phyloP scores from a whole-genome alignment of 2,113 vertebrate species.

The Drymodes brunneopygia region DNA sequence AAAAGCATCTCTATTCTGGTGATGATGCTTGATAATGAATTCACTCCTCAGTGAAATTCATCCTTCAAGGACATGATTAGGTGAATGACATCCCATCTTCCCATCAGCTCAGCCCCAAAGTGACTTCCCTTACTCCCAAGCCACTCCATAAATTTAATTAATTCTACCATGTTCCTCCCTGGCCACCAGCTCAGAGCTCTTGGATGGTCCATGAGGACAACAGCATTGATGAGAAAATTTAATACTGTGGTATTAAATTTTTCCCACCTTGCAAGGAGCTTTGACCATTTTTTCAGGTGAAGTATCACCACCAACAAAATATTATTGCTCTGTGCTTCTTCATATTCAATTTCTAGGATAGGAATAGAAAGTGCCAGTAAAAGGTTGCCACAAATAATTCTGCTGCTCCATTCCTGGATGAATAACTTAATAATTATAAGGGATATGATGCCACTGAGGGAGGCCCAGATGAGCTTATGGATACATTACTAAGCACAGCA shows the following conservation, averaged over 20 bases:
- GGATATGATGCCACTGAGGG: not conserved
- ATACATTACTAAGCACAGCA: not conserved
- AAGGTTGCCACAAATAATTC: not conserved
- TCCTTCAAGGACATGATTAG: not conserved
- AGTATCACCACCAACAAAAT: not conserved
- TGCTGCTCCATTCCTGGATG: not conserved
- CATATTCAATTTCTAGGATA: not conserved
- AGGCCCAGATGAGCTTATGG: not conserved
- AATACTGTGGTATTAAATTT: not conserved
- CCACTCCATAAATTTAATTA: not conserved
- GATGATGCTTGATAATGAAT: not conserved
- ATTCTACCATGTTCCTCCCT: not conserved
- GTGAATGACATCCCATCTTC: not conserved
- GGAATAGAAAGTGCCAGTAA: not conserved
- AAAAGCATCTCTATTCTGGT: not conserved
- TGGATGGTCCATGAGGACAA: rapidly evolving
- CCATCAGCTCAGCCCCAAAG: not conserved
- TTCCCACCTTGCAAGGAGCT: not conserved
- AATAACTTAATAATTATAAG: not conserved
- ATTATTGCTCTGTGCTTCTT: not conserved
- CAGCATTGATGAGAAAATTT: not conserved
- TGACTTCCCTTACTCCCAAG: not conserved
- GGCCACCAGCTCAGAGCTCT: not conserved
- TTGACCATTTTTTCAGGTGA: not conserved
- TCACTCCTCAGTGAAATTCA: not conserved